Evolutionary conservation across 2,888 invertebrate genomes (phyloP).

Genomic region (Ischnura elegans): DNA sequence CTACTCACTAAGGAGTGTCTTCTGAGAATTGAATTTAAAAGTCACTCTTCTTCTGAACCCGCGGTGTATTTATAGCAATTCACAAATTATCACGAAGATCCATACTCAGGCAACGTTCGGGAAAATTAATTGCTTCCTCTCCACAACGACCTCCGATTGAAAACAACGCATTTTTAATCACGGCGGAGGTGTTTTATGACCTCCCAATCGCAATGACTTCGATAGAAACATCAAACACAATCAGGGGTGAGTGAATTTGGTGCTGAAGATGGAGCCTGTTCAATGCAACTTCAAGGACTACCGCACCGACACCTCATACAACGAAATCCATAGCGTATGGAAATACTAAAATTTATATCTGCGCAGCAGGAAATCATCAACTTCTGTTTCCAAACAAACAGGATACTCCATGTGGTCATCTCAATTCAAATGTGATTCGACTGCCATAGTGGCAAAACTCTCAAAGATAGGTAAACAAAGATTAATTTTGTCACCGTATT

Average conservation of each 20-base stretch:
- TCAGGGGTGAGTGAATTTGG: background rate
- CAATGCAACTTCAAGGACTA: too few species aligned
- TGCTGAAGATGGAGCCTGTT: background rate
- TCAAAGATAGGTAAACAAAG: too few species aligned
- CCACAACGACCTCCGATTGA: background rate
- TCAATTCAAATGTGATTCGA: too few species aligned
- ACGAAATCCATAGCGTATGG: too few species aligned
- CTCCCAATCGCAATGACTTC: background rate
- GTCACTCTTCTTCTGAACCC: background rate
- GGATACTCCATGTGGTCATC: too few species aligned
- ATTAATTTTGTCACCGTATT: too few species aligned
- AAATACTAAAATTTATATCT: too few species aligned
- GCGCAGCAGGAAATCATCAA: too few species aligned
- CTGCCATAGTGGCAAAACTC: too few species aligned
- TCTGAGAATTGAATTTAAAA: background rate
- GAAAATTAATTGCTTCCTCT: background rate
- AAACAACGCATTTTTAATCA: background rate
- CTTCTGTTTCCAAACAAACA: too few species aligned
- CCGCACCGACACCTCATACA: too few species aligned
- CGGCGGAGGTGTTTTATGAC: conserved; percentile 1
- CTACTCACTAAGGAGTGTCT: background rate
- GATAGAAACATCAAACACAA: background rate
- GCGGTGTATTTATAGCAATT: conserved; percentile 2
- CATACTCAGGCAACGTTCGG: background rate
- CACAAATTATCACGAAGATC: background rate